Conservation (phyloP, 1,140 invertebrate genomes). For the Hyposmocoma kahamanoa region DNA sequence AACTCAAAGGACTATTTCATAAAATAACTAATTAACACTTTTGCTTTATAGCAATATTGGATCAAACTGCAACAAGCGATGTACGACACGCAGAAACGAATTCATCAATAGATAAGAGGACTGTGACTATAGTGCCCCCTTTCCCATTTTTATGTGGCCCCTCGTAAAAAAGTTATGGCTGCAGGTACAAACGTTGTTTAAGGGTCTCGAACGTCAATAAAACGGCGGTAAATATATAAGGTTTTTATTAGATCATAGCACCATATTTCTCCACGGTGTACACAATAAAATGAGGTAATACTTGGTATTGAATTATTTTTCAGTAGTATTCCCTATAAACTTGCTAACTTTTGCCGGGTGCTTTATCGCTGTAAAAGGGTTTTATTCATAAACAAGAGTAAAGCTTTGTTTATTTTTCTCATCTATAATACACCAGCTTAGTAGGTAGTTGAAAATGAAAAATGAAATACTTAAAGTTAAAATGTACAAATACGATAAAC, state of each 20-base stretch:
- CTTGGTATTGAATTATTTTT: not conserved
- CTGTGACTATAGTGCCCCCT: constrained; percentile 4
- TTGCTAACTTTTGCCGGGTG: too few relatives aligned
- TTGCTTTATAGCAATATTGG: too few relatives aligned
- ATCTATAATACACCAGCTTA: too few relatives aligned
- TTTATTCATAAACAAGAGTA: too few relatives aligned
- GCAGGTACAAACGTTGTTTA: constrained; percentile 24
- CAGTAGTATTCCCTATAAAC: too few relatives aligned
- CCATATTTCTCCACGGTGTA: constrained; percentile 14
- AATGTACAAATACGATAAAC: too few relatives aligned
- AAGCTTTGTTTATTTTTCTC: too few relatives aligned
- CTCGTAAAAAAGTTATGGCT: constrained; percentile 38
- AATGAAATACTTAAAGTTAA: too few relatives aligned
- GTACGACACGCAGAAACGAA: not conserved
- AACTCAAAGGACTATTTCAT: too few relatives aligned
- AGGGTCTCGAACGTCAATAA: constrained; percentile 17
- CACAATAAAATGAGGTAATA: not conserved
- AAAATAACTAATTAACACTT: too few relatives aligned
- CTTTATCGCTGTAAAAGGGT: too few relatives aligned
- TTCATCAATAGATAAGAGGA: not conserved
- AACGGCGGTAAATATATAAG: constrained; percentile 16
- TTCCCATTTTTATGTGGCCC: constrained; percentile 34
- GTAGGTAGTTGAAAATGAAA: too few relatives aligned
- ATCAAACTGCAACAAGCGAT: not conserved
- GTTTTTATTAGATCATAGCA: constrained; percentile 25